Evolutionary conservation across 2,888 invertebrate species (phyloP), one percentile per base, ranked within the genome.

Genomic region (Tridacna crocea): DNA sequence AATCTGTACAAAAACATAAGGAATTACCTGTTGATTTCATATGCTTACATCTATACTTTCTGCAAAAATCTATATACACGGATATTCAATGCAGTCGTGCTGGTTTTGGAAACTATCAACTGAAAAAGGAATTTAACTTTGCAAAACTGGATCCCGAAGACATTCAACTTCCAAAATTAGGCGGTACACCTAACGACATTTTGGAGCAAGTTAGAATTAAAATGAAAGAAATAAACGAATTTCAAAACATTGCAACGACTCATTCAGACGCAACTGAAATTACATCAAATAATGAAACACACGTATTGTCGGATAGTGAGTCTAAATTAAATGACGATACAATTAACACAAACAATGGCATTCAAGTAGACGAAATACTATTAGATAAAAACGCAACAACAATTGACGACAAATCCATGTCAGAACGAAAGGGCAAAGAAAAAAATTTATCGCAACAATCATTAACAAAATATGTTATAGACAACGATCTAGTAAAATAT

Each of bases 11-110:
- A 78, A 46, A 65, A 3, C 60, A 65, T 3, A 72, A 66, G 65
- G 78, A 78, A 73, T 24, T 78, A 12, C 78, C 78, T n/a, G 66
- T 78, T 24, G 78, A 78, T 63, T 48, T 72, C 17, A 46, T 78
- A 11, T 70, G 55, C 51, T n/a, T 78, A 27, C 60, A 36, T 55
- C 27, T 78, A 19, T 61, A 65, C 46, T 63, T 73, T 46, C 46
- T 72, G n/a, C 78, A 78, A 36, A 72, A 73, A 36, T 65, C 63
- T 3, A 27, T 72, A 8, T 73, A 63, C 46, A 72, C 78, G n/a
- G 73, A 78, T 12, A 65, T 78, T 65, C 78, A 78, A 55, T 78
- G 78, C 73, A 58, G 78, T 55, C 47, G 73, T 13, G 73, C 78
- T 12, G 73, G 78, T n/a, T 73, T 78, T 51, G 73, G 78, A 4